Conservation (phyloP, 2,888 invertebrate species). For the Noctua janthina region DNA sequence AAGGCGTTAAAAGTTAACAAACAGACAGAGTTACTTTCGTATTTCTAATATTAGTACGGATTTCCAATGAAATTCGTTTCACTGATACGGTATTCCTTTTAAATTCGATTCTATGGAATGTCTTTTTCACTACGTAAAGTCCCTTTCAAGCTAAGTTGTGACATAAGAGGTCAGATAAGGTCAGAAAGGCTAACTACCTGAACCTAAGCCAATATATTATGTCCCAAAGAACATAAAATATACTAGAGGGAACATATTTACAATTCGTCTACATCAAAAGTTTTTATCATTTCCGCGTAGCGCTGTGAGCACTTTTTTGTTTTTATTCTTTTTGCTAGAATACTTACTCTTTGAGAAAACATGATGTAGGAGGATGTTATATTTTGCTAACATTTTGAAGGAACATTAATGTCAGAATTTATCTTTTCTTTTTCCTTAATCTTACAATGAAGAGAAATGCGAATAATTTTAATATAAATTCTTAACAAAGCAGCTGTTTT, state of each 20-base stretch:
- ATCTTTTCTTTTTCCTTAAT: background rate
- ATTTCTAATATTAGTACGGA: background rate
- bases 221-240: slow-evolving; percentile 25
- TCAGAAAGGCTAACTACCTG: slow-evolving; percentile 8
- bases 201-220: slow-evolving; percentile 11
- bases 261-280: slow-evolving; percentile 59
- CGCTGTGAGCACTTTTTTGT: slow-evolving; percentile 15
- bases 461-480: background rate
- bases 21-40: background rate
- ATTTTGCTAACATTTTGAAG: slow-evolving; percentile 23
- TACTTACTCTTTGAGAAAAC: background rate
- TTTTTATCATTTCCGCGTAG: slow-evolving; percentile 43
- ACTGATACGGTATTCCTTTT: background rate
- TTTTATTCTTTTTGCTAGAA: slow-evolving; percentile 28
- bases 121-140: slow-evolving; percentile 2
- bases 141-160: background rate
- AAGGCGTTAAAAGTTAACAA: background rate
- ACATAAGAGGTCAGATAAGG: slow-evolving; percentile 14
- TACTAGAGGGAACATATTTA: slow-evolving; percentile 53
- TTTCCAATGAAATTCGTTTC: background rate
- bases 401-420: slow-evolving; percentile 17
- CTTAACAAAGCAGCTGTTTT: background rate
- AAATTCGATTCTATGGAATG: background rate
- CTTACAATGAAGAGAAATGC: background rate
- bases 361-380: background rate